phyloP scores from a whole-genome alignment of 2,797 vertebrate species.

The Gymnothorax reevesii region DNA sequence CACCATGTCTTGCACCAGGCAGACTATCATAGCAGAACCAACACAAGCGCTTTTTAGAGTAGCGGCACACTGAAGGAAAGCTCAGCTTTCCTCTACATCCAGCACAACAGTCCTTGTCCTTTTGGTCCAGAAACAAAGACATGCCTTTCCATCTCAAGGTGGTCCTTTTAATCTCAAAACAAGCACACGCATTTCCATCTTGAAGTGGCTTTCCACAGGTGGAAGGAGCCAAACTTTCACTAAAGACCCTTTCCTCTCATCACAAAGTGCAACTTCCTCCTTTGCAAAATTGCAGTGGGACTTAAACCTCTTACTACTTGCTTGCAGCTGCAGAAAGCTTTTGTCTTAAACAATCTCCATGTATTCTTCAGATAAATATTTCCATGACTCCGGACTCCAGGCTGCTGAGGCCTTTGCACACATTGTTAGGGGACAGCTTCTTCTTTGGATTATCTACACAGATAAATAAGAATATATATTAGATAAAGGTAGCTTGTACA shows the following conservation, averaged over 20 bases:
- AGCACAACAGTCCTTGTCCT: slow-evolving; percentile 5
- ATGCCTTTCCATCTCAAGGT: slow-evolving; percentile 43
- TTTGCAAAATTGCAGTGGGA: neutral
- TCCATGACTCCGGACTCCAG: slow-evolving; percentile 68
- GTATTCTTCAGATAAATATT: slow-evolving; percentile 71
- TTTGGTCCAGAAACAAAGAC: neutral
- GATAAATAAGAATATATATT: neutral
- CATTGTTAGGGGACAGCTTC: slow-evolving; percentile 45
- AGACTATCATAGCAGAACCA: slow-evolving; percentile 47
- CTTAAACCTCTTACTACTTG: neutral
- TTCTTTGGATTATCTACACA: slow-evolving; percentile 54
- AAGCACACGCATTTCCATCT: slow-evolving; percentile 43
- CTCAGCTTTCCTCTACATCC: slow-evolving; percentile 37
- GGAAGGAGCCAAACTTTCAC: neutral
- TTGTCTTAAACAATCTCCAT: neutral
- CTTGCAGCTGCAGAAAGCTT: neutral
- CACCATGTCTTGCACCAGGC: slow-evolving; percentile 48
- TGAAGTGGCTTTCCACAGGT: neutral
- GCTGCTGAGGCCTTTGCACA: slow-evolving; percentile 56
- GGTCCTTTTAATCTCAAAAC: neutral
- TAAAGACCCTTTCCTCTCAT: neutral
- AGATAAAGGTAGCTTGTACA: neutral
- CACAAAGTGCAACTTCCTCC: slow-evolving; percentile 4
- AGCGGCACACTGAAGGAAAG: slow-evolving; percentile 56
- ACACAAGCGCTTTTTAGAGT: slow-evolving; percentile 53